Conservation (phyloP, 2,888 invertebrate genomes). For the Caradrina clavipalpis region DNA sequence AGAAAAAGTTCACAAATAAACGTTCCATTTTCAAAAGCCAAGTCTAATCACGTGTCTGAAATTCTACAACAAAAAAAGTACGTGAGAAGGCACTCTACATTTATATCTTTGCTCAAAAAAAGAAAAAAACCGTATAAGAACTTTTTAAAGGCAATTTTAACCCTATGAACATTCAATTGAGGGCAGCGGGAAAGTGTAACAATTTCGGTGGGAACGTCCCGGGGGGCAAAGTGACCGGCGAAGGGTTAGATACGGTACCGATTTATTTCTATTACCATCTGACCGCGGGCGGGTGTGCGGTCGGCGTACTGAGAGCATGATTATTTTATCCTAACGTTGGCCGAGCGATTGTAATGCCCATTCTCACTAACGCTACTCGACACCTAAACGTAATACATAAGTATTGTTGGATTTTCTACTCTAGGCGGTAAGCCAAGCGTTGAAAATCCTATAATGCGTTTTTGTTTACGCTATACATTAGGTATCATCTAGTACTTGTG, state of each 20-base stretch:
- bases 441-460: too few relatives aligned
- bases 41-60: neutral
- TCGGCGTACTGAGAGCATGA: constrained; percentile 44
- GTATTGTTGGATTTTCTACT: neutral
- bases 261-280: constrained; percentile 68
- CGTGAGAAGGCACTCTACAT: constrained; percentile 28
- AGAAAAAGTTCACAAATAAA: neutral
- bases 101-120: constrained; percentile 36
- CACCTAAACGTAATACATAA: neutral
- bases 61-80: neutral
- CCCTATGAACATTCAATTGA: constrained; percentile 77
- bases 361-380: neutral
- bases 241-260: constrained; percentile 65
- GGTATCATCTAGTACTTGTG: too few relatives aligned
- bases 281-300: constrained; percentile 53
- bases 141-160: constrained; percentile 65
- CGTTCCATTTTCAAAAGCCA: constrained; percentile 26
- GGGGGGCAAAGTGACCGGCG: constrained; percentile 57
- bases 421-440: too few relatives aligned
- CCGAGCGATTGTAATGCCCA: constrained; percentile 17
- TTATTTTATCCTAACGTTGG: constrained; percentile 42
- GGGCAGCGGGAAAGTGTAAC: constrained; percentile 65
- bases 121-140: constrained; percentile 19
- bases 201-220: constrained; percentile 58
- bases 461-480: too few relatives aligned